Base-by-base conservation (phyloP, 2,888 invertebrate genomes). In the Hirtodrosophila confusa region DNA sequence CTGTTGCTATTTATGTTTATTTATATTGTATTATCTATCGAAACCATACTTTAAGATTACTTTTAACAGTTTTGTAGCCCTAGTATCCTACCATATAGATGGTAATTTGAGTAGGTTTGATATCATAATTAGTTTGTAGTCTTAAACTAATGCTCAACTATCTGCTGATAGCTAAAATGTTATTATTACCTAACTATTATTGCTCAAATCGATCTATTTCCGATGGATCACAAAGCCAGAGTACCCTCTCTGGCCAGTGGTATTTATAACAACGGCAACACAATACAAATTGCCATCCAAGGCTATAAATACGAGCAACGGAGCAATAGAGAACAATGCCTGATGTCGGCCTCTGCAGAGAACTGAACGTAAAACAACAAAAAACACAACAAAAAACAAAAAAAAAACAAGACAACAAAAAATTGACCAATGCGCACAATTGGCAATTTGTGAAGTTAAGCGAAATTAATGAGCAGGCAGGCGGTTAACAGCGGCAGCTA, bases 361-460 rank as follows among this genome's bases (percentile, higher is more conserved):
- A 17, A 50, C 37, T 40, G 47, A 36, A 54, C 44, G 49, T 54
- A 55, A 12, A 54, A 35, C 8, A 55, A 24, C 27, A 58, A 24
- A n/a, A 60, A 31, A 47, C 17, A 17, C 2, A 54, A 41, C 62
- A 62, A 41, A 29, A 39, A 56, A 40, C 10, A 47, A 23, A 23
- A 66, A 37, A 66, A 61, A 29, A 58, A 48, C 50, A 70, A 71
- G 31, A 45, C 36, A 41, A 51, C 56, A 53, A 23, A 41, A 39
- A 49, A 49, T 82, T 87, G 82, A 87, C 82, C 82, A 82, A 87
- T 82, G 82, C 76, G 86, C 84, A 86, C 84, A 86, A 84, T 84
- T 88, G 86, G 84, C 88, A 84, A 86, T 88, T 88, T 88, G 88
- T 88, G 86, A 88, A 86, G 86, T 86, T 84, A 83, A 88, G 84